These are phyloP conservation scores for Morpho deidamia DNA, from an alignment of 2,888 invertebrate species.

Conservation along the genomic window DNA sequence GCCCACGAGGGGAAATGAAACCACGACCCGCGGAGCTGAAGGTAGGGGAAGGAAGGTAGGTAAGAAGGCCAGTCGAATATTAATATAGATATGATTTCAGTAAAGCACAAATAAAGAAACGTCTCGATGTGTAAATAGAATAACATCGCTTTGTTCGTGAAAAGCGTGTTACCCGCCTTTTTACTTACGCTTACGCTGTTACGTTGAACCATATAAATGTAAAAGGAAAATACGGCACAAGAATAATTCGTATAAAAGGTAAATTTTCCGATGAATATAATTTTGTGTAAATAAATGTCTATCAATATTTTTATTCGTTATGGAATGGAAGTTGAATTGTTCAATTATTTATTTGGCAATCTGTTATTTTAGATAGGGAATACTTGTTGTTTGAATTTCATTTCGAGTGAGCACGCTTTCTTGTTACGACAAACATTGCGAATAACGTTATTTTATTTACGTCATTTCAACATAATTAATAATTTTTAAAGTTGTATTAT, in stretches of 20 bases:
- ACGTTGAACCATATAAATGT: constrained; percentile 34
- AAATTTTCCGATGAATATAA: constrained; percentile 20
- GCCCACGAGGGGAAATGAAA: no score
- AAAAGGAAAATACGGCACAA: constrained; percentile 29
- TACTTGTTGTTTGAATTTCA: neutral
- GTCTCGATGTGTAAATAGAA: constrained; percentile 30
- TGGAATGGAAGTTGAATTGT: neutral
- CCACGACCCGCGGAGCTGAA: no score
- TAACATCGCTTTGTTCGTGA: constrained; percentile 26
- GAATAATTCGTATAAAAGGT: constrained; percentile 15
- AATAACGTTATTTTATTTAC: no score
- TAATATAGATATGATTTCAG: constrained; percentile 10
- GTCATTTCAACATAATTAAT: no score
- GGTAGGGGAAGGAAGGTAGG: no score
- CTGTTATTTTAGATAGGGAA: no score
- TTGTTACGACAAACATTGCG: no score
- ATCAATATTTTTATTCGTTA: constrained; percentile 1
- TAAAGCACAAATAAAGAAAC: constrained; percentile 23
- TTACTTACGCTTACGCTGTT: no score
- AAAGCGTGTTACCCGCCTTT: constrained; percentile 27
- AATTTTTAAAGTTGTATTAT: no score
- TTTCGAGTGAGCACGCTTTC: no score
- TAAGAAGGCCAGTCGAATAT: no score
- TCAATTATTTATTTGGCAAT: neutral
- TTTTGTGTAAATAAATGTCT: no score